Percentiles rank a stretch among this genome's conserved stretches.
Evolutionary conservation across 2,888 invertebrate genomes (phyloP).

Genomic region (Glaucopsyche alexis): DNA sequence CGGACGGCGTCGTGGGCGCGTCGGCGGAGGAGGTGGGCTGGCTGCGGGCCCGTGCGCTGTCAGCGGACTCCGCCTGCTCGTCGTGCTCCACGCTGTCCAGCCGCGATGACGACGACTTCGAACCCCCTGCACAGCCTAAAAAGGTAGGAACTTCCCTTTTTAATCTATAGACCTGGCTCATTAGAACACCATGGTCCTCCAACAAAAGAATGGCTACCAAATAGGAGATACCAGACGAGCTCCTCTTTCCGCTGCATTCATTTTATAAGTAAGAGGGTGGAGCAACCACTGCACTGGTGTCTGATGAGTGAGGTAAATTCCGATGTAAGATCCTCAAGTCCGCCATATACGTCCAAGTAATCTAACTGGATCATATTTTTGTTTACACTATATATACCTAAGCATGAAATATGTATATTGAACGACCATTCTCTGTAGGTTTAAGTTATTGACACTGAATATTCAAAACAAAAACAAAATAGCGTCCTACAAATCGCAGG

Average conservation of each 20-base stretch:
- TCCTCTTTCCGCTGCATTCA: too few relatives aligned
- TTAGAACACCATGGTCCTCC: too few relatives aligned
- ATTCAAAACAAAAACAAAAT: background rate
- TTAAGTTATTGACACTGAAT: background rate
- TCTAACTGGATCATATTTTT: too few relatives aligned
- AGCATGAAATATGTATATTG: background rate
- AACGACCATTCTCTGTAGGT: background rate
- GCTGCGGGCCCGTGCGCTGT: slow-evolving; percentile 72
- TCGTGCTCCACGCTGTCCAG: slow-evolving; percentile 87
- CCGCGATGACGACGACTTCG: slow-evolving; percentile 83
- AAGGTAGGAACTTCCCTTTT: slow-evolving; percentile 62
- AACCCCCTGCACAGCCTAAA: slow-evolving; percentile 68
- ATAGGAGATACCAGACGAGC: too few relatives aligned
- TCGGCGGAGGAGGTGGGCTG: slow-evolving; percentile 71
- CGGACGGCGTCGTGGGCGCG: slow-evolving; percentile 82
- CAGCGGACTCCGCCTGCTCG: slow-evolving; percentile 86
- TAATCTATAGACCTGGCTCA: background rate
- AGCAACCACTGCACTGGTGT: too few relatives aligned
- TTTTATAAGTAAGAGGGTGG: too few relatives aligned
- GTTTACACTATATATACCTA: too few relatives aligned
- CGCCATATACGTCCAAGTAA: too few relatives aligned
- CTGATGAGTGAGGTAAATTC: too few relatives aligned
- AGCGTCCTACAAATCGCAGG: background rate
- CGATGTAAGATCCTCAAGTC: too few relatives aligned
- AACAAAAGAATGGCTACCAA: background rate